These are phyloP conservation scores for Steinernema carpocapsae DNA, from an alignment of 2,888 invertebrate genomes.

Conservation along the genomic window DNA sequence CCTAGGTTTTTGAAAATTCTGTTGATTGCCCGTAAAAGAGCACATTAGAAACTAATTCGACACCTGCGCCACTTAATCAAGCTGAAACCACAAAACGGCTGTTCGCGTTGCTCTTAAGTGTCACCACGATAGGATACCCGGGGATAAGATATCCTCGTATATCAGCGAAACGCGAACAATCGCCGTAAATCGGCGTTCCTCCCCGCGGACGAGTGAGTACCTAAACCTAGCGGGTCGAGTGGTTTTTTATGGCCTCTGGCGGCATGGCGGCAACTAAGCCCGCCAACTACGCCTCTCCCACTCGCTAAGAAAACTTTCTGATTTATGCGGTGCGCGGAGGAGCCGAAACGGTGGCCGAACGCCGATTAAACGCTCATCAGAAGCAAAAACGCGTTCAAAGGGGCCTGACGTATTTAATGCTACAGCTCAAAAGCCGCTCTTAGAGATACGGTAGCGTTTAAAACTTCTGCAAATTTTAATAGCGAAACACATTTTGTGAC, in stretches of 20 bases:
- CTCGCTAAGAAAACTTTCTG: slow-evolving; percentile 16
- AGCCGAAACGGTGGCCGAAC: slow-evolving; percentile 5
- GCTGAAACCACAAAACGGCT: neutral
- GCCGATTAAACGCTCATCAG: neutral
- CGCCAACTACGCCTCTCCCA: slow-evolving; percentile 22
- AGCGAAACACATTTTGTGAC: too few species aligned
- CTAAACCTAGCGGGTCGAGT: slow-evolving; percentile 26
- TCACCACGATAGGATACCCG: neutral
- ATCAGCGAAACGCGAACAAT: slow-evolving; percentile 21
- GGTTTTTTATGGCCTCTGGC: slow-evolving; percentile 33
- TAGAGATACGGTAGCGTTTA: too few species aligned
- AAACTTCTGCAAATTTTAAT: too few species aligned
- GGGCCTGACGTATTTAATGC: too few species aligned
- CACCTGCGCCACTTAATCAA: neutral
- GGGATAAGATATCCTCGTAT: neutral
- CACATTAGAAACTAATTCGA: neutral
- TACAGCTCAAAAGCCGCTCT: too few species aligned
- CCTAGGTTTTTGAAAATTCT: too few species aligned
- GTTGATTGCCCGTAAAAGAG: too few species aligned
- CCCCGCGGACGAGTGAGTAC: neutral
- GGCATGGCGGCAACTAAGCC: slow-evolving; percentile 19
- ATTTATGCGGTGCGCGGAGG: slow-evolving; percentile 8
- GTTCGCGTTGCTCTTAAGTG: neutral
- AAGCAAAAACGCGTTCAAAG: too few species aligned
- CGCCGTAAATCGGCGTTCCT: slow-evolving; percentile 29